Base-by-base conservation (phyloP, 2,113 vertebrate genomes). In the Puffinus mauretanicus region DNA sequence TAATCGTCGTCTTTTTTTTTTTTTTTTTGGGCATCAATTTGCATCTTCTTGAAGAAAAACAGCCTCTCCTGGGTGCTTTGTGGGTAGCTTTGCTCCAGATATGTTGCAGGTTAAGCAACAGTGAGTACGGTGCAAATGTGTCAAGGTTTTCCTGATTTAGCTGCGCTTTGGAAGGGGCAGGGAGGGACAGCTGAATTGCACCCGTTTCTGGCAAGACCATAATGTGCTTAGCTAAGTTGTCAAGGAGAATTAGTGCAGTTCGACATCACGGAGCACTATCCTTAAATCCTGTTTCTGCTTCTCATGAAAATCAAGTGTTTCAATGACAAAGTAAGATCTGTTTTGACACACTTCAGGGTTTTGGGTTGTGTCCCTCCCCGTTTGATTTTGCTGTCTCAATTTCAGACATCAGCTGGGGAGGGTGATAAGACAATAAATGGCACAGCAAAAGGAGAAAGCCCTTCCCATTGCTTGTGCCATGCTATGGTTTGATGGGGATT, bases 401-500 rank as follows among this genome's bases (percentile, higher is more conserved):
- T 67, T 61, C 77, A 47, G 46, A 15, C 46, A 3, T 65, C 22
- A 52, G 34, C 55, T 42, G 29, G 34, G 49, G 25, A 30, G 44
- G 36, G 4, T 36, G 86, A 17, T 21, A 38, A 44, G 40, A 8
- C 82, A 12, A 17, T 25, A 77, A 78, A n/a, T 0, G 11, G 26
- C 54, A 13, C 14, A 52, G 36, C 26, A 29, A 27, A 34, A 61
- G 25, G 29, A 55, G 49, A 44, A 61, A 66, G 60, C 30, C 26
- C 62, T 38, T 65, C 20, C 24, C 1, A 1, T 20, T 32, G 19
- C 30, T 8, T 25, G 14, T 20, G 18, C n/a, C 3, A 1, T 16
- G 49, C 26, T 51, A 1, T 21, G 25, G 20, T 71, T 78, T 62
- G 32, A 20, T 52, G 44, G 36, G 25, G 44, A 47, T 55, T 64